Percentiles rank a stretch among this genome's conserved stretches.
phyloP scores from a whole-genome alignment of 2,797 vertebrate genomes.

The Chrosomus eos region DNA sequence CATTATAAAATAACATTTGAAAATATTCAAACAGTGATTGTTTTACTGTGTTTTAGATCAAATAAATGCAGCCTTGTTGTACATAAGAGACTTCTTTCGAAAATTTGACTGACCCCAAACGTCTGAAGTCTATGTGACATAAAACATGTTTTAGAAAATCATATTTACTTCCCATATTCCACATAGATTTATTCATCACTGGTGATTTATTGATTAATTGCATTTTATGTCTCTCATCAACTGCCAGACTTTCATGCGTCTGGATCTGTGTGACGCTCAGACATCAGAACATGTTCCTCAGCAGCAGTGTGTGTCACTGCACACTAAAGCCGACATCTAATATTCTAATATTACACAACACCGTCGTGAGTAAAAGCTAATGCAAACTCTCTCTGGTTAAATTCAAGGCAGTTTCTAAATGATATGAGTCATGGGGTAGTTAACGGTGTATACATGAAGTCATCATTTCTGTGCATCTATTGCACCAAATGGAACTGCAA shows the following conservation, averaged over 20 bases:
- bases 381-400: neutral
- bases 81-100: neutral
- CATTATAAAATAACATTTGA: neutral
- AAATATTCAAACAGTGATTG: neutral
- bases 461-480: neutral
- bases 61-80: neutral
- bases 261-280: neutral
- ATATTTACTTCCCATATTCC: neutral
- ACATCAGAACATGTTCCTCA: neutral
- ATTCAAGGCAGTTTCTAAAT: neutral
- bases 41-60: neutral
- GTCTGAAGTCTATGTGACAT: neutral
- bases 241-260: neutral
- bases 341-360: conserved; percentile 21
- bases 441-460: neutral
- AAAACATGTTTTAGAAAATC: neutral
- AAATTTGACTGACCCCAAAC: neutral
- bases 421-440: neutral
- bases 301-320: neutral
- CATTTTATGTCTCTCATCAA: conserved; percentile 9
- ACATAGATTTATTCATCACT: conserved; percentile 17
- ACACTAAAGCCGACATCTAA: neutral
- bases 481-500: neutral
- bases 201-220: conserved; percentile 25
- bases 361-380: neutral